These are phyloP conservation scores for Drosophila suzukii DNA, from an alignment of 1,140 invertebrate genomes.

Conservation along the genomic window DNA sequence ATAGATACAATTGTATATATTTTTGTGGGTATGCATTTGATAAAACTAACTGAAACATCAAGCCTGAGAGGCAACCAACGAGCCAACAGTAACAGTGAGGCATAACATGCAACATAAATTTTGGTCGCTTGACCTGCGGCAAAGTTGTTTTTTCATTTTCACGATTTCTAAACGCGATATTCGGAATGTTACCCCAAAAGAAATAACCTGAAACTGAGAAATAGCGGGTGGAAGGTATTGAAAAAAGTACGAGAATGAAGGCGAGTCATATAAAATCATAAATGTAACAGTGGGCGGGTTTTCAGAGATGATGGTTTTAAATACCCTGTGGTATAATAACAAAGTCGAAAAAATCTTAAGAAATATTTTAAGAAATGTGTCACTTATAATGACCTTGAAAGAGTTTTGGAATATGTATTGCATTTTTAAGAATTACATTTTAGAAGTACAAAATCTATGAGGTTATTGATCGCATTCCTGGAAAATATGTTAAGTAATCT, in stretches of 20 bases:
- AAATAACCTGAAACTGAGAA: conserved; percentile 15
- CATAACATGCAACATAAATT: conserved; percentile 56
- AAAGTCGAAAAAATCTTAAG: background rate
- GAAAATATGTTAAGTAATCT: too few relatives aligned
- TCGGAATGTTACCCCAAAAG: conserved; percentile 29
- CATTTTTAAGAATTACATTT: too few relatives aligned
- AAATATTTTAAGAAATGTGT: background rate
- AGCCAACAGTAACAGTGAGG: conserved; percentile 46
- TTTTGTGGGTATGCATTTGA: conserved; percentile 8
- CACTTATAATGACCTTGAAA: too few relatives aligned
- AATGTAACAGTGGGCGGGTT: background rate
- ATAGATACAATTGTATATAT: conserved; percentile 15
- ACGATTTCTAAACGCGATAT: conserved; percentile 74
- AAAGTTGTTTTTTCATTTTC: conserved; percentile 81
- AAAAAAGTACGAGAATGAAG: conserved; percentile 35
- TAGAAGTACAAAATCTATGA: too few relatives aligned
- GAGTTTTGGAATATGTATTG: too few relatives aligned
- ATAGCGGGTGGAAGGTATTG: conserved; percentile 26
- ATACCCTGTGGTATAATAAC: conserved; percentile 5
- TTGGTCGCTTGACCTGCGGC: conserved; percentile 59
- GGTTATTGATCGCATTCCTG: too few relatives aligned
- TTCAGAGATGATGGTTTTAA: background rate
- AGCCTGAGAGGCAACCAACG: conserved; percentile 22
- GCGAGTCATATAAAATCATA: conserved; percentile 25
- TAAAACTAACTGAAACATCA: conserved; percentile 49